Evolutionary conservation across 2,888 invertebrate genomes (phyloP).

Genomic region (Sphecodes monilicornis): DNA sequence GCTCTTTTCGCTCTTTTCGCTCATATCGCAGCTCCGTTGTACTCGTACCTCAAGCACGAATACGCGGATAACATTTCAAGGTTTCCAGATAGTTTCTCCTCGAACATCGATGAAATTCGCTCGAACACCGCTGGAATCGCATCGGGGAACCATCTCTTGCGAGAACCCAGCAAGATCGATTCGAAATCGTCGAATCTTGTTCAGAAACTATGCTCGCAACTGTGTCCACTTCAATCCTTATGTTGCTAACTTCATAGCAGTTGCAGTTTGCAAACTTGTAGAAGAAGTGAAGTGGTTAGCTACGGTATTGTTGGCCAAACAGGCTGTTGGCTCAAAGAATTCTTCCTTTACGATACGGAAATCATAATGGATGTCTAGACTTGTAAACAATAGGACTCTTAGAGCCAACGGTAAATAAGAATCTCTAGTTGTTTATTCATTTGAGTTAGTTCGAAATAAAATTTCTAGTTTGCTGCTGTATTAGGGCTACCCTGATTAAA

Average conservation of each 20-base stretch:
- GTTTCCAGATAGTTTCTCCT: background rate
- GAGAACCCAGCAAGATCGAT: background rate
- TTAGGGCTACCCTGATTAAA: too few species aligned
- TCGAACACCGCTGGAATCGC: background rate
- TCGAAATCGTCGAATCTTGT: background rate
- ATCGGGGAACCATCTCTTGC: background rate
- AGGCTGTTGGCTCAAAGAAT: background rate
- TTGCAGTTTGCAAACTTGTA: too few species aligned
- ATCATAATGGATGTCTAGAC: background rate
- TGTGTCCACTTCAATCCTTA: background rate
- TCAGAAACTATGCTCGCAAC: background rate
- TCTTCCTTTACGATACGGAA: background rate
- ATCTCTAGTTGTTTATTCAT: too few species aligned
- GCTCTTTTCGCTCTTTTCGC: too few species aligned
- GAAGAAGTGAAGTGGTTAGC: background rate
- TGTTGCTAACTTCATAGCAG: background rate
- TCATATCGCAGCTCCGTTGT: too few species aligned
- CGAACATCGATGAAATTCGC: background rate
- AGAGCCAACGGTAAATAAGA: too few species aligned
- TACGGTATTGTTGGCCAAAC: background rate
- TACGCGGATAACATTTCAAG: background rate
- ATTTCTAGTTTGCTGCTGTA: too few species aligned
- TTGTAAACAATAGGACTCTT: background rate
- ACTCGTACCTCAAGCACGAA: too few species aligned
- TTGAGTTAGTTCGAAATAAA: too few species aligned